Conservation (phyloP, 2,797 vertebrate genomes). For the Meda fulgida region DNA sequence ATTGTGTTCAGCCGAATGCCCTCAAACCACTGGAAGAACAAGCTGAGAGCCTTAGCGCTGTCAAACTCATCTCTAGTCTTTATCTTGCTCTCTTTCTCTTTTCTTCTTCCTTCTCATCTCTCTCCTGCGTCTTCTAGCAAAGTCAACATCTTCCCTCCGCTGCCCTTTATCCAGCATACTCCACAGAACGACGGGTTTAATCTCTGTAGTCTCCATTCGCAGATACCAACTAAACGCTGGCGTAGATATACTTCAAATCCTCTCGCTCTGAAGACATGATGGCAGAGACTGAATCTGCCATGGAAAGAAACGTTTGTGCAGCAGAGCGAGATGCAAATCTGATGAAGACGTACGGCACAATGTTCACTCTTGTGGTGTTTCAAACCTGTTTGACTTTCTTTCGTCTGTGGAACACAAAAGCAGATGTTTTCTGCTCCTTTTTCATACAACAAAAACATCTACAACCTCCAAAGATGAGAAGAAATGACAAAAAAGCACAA, state of each 20-base stretch:
- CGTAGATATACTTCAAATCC: constrained; percentile 16
- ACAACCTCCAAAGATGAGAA: neutral
- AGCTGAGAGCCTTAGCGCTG: neutral
- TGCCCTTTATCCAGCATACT: neutral
- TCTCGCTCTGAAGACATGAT: neutral
- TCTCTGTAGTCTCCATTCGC: neutral
- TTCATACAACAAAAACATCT: neutral
- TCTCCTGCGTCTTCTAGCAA: constrained; percentile 36
- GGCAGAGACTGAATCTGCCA: neutral
- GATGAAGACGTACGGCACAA: neutral
- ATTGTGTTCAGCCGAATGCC: constrained; percentile 24
- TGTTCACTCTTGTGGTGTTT: neutral
- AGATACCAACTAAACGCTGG: neutral
- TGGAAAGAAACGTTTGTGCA: neutral
- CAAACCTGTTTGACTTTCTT: neutral
- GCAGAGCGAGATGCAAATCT: neutral
- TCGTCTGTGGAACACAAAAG: neutral
- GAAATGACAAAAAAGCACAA: neutral
- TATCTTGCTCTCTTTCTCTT: constrained; percentile 15
- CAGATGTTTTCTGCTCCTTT: neutral
- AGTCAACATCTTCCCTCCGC: constrained; percentile 14
- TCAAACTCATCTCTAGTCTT: constrained; percentile 1
- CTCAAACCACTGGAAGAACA: constrained; percentile 35
- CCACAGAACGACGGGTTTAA: neutral
- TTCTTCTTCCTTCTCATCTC: neutral